Evolutionary conservation across 2,888 invertebrate species (phyloP).

Genomic region (Thalpophila matura): DNA sequence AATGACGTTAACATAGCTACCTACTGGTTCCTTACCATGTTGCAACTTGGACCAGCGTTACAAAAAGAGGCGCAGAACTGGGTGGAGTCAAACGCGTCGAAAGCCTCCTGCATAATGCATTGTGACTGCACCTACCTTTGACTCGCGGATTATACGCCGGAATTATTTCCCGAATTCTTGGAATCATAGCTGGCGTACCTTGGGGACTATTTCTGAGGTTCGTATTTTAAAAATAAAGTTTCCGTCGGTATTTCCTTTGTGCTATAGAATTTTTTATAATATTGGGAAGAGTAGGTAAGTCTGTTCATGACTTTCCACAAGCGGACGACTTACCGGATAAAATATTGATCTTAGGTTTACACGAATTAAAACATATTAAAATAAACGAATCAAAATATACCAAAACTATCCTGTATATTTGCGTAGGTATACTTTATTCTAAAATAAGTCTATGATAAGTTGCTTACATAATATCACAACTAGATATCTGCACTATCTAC

Average conservation of each 20-base stretch:
- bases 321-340: no score
- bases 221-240: background rate
- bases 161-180: constrained; percentile 73
- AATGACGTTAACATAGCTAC: no score
- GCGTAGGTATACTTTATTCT: no score
- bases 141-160: constrained; percentile 75
- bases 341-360: no score
- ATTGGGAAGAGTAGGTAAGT: no score
- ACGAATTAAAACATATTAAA: no score
- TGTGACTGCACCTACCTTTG: constrained; percentile 79
- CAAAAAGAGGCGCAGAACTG: constrained; percentile 62
- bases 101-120: constrained; percentile 85
- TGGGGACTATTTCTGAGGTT: background rate
- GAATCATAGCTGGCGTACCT: constrained; percentile 8
- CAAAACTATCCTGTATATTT: no score
- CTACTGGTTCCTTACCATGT: background rate
- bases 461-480: background rate
- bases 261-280: background rate
- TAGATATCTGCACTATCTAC: background rate
- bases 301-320: no score
- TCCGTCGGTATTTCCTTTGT: background rate
- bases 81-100: constrained; percentile 74
- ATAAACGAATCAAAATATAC: no score
- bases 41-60: constrained; percentile 33
- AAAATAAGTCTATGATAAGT: constrained; percentile 4